Conservation (phyloP, 2,797 vertebrate genomes). For the Rhynchonycteris naso region DNA sequence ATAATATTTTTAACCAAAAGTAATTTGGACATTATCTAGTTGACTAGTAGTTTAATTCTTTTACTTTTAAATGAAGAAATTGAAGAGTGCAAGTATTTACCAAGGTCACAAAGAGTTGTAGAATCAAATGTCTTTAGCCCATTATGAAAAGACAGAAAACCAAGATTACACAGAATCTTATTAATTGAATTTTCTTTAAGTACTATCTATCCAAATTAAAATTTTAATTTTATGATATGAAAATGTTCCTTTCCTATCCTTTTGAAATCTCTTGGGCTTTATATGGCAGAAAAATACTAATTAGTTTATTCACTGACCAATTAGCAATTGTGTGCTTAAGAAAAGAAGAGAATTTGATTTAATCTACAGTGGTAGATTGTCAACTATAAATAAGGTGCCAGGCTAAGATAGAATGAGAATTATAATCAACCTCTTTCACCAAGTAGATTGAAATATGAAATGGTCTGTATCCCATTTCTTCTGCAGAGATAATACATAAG, state of each 20-base stretch:
- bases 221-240: not conserved
- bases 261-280: not conserved
- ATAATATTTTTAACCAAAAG: not conserved
- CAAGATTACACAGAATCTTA: not conserved
- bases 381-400: not conserved
- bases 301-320: not conserved
- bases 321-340: not conserved
- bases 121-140: not conserved
- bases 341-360: not conserved
- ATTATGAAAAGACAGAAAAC: not conserved
- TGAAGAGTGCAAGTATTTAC: not conserved
- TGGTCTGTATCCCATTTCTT: not conserved
- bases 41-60: not conserved
- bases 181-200: not conserved
- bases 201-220: not conserved
- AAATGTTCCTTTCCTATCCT: not conserved
- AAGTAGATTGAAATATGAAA: not conserved
- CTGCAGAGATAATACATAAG: not conserved
- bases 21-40: not conserved
- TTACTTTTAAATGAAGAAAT: not conserved
- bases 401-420: not conserved
- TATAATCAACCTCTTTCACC: not conserved
- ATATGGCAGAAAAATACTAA: not conserved
- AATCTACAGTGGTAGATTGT: not conserved
- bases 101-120: not conserved